Evolutionary conservation across 1,140 invertebrate species (phyloP), one percentile per base, ranked within the genome.

Genomic region (Drosophila athabasca): DNA sequence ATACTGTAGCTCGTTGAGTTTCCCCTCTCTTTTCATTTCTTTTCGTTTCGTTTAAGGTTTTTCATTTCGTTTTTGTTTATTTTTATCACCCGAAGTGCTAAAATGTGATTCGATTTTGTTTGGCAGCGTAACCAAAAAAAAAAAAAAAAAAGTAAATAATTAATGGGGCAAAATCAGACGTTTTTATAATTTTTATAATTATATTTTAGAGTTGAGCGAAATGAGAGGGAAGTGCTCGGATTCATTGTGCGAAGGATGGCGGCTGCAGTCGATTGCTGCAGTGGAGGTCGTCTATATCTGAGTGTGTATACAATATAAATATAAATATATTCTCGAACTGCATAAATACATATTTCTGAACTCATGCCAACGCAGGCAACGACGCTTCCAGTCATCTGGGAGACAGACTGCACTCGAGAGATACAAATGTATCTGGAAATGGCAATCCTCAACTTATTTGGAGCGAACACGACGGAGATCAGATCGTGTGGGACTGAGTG

Each of bases 41-140:
- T 60, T 44, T 49, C 17, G 46, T 46, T 31, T 48, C 15, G 22
- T 6, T 26, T 53, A 39, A 39, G 35, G 35, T 39, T 39, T 39
- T 39, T 39, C 35, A 39, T 39, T 39, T 11, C 35, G 35, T 39
- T 69, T 77, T 82, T 82, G 74, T 82, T 87, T 85, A 87, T 85
- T 85, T 85, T 85, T 85, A 87, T 87, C 83, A 87, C 80, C 59
- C 29, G 29, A 68, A 75, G 72, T 75, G 81, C 81, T 84, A 84
- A 84, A 84, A 77, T 69, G 67, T 70, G 67, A 69, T 70, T 70
- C 69, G 69, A 70, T 70, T 66, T 82, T 70, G 79, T 82, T 79
- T 83, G 80, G 79, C 79, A 74, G 79, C 62, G 67, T 52, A 62
- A 72, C 68, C 26, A 48, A 62, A 65, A 43, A 62, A 74, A 57